Percentiles rank a stretch among this genome's conserved stretches.
phyloP scores from a whole-genome alignment of 2,113 vertebrate genomes.

The Morphnarchus princeps region DNA sequence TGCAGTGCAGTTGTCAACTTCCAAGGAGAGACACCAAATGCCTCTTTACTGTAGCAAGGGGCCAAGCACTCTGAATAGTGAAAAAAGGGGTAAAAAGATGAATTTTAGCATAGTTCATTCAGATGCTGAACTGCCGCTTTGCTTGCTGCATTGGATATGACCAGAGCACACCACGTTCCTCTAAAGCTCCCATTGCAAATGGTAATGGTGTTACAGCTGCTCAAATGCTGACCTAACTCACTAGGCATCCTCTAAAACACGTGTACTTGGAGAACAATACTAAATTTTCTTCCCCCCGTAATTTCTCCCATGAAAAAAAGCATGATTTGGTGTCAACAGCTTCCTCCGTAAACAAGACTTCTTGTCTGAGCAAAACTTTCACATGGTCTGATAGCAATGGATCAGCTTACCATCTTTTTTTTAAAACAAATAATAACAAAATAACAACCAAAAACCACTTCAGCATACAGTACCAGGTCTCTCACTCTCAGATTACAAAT shows the following conservation, averaged over 20 bases:
- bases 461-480: neutral
- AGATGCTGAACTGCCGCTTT: neutral
- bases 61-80: neutral
- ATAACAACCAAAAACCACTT: neutral
- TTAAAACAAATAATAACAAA: neutral
- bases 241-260: neutral
- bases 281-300: neutral
- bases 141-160: neutral
- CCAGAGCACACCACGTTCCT: neutral
- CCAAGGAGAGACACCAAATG: neutral
- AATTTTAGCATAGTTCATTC: neutral
- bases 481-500: neutral
- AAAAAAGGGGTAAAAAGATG: neutral
- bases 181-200: neutral
- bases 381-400: neutral
- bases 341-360: neutral
- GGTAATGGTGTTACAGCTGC: neutral
- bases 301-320: neutral
- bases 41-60: neutral
- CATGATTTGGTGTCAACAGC: neutral
- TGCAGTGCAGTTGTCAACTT: neutral
- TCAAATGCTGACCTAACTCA: neutral
- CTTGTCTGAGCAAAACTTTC: neutral
- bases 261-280: neutral
- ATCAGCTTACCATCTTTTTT: neutral